These are phyloP conservation scores for Acrobasis repandana DNA, from an alignment of 2,888 invertebrate genomes.

Conservation along the genomic window DNA sequence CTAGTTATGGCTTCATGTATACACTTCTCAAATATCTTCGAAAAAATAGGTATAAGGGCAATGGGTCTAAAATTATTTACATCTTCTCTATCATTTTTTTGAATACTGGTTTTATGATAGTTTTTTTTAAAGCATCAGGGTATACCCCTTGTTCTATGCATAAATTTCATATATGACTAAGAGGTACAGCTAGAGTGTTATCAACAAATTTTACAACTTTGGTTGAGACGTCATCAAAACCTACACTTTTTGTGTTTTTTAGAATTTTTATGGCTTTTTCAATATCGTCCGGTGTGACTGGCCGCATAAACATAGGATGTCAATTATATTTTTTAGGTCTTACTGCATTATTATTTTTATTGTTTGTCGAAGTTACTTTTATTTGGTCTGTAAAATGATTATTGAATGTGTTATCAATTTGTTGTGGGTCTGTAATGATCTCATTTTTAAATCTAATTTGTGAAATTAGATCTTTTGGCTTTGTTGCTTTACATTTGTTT, in stretches of 20 bases:
- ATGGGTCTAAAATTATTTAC: slow-evolving; percentile 8
- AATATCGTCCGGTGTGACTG: background rate
- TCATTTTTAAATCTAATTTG: slow-evolving; percentile 1
- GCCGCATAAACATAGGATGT: slow-evolving; percentile 9
- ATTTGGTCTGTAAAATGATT: slow-evolving; percentile 15
- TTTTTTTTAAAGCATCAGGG: slow-evolving; percentile 5
- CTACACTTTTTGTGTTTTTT: slow-evolving; percentile 12
- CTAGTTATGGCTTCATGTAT: background rate
- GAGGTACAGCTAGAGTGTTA: background rate
- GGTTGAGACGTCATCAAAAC: slow-evolving; percentile 6
- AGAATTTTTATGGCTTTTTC: slow-evolving; percentile 2
- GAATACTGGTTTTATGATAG: slow-evolving; percentile 8
- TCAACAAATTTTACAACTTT: slow-evolving; percentile 13
- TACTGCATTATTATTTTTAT: background rate
- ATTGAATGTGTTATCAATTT: too few species aligned
- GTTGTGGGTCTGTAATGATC: slow-evolving; percentile 7
- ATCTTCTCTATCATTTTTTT: slow-evolving; percentile 9
- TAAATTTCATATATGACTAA: slow-evolving; percentile 14
- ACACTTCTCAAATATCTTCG: background rate
- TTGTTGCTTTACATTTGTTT: slow-evolving; percentile 6
- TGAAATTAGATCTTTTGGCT: slow-evolving; percentile 3
- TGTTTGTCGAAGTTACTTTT: background rate
- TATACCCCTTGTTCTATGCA: slow-evolving; percentile 18
- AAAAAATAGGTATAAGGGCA: background rate
- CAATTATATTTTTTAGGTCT: background rate